phyloP scores from a whole-genome alignment of 2,888 invertebrate genomes.

The Galerucella pusilla region DNA sequence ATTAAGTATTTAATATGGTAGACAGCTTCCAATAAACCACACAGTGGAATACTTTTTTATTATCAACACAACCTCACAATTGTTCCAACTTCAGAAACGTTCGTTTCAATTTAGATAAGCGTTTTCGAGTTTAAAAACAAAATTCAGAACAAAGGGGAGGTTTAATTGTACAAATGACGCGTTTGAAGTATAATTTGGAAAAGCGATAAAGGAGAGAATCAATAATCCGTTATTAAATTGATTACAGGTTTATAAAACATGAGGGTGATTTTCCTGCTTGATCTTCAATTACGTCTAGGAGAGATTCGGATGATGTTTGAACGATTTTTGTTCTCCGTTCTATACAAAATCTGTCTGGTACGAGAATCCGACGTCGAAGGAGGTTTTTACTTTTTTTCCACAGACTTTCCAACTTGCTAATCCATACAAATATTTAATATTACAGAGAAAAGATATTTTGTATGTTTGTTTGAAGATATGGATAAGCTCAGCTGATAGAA shows the following conservation, averaged over 20 bases:
- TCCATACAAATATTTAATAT: too few relatives aligned
- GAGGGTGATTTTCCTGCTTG: not conserved
- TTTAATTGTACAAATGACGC: conserved; percentile 2
- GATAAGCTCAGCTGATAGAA: too few relatives aligned
- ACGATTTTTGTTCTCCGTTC: not conserved
- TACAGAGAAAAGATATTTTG: too few relatives aligned
- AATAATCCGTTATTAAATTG: conserved; percentile 3
- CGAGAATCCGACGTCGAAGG: too few relatives aligned
- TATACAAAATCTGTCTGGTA: not conserved
- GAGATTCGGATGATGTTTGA: not conserved
- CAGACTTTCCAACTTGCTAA: too few relatives aligned
- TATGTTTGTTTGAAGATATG: too few relatives aligned
- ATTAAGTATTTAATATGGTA: too few relatives aligned
- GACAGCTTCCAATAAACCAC: too few relatives aligned
- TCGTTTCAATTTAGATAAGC: not conserved
- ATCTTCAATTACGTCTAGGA: not conserved
- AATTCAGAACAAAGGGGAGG: not conserved
- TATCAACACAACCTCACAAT: too few relatives aligned
- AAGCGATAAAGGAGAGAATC: not conserved
- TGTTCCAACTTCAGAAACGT: not conserved
- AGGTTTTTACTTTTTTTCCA: too few relatives aligned
- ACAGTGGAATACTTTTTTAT: too few relatives aligned
- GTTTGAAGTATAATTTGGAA: not conserved
- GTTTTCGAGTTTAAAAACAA: not conserved
- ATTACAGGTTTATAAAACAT: conserved; percentile 6